Conservation (phyloP, 2,113 vertebrate genomes). For the Calonectris borealis region DNA sequence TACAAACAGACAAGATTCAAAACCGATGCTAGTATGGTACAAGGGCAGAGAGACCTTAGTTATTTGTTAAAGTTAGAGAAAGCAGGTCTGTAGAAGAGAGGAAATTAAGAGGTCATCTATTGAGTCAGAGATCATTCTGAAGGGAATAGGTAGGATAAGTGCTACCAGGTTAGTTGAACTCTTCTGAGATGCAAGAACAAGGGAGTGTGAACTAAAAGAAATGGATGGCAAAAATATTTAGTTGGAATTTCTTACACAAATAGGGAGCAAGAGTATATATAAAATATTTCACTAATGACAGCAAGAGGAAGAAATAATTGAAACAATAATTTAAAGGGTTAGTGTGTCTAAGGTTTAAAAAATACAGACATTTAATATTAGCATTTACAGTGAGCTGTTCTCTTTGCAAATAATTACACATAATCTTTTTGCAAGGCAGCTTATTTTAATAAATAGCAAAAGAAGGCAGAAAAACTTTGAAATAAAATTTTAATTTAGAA, state of each 20-base stretch:
- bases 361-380: not conserved
- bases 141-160: conserved; percentile 32
- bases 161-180: not conserved
- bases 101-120: not conserved
- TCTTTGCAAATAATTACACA: not conserved
- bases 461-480: not conserved
- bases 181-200: conserved; percentile 10
- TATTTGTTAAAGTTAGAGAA: conserved; percentile 29
- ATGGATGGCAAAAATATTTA: not conserved
- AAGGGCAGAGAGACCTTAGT: not conserved
- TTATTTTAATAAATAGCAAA: not conserved
- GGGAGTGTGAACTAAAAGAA: not conserved
- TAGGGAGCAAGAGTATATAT: not conserved
- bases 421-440: not conserved
- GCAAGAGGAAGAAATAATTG: not conserved
- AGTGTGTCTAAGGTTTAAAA: not conserved
- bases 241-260: not conserved
- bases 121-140: not conserved
- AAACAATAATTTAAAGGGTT: not conserved
- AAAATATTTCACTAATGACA: not conserved
- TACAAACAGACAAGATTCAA: not conserved
- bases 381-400: not conserved
- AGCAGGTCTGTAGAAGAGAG: not conserved
- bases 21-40: not conserved
- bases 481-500: not conserved